Evolutionary conservation across 2,797 vertebrate genomes (phyloP), one percentile per base, ranked within the genome.

Genomic region (Sebastes iracundus): DNA sequence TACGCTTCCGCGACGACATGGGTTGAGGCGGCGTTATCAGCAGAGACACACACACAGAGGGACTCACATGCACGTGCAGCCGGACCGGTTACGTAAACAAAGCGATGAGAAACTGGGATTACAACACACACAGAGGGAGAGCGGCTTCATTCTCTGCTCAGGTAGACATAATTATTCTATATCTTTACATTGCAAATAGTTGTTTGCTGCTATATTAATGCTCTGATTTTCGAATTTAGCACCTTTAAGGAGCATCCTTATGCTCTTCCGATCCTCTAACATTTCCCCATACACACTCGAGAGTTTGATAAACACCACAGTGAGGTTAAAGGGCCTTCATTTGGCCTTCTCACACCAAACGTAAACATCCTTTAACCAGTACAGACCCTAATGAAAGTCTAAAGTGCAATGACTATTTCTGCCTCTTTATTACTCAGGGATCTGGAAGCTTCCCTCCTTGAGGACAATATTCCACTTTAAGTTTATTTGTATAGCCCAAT

Each of bases 401-500:
- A 63, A 46, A 82, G 13, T 66, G 63, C 68, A 81, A 55, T 81
- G 10, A 56, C 18, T 38, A 70, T 73, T 70, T 75, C 32, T 56
- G 28, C 56, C 8, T 38, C n/a, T 38, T 62, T 33, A 81, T 63
- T 74, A 27, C 20, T 65, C 10, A 22, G 62, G 16, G 20, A 81
- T 32, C 42, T 49, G 42, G 49, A 52, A 20, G 42, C 33, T 8
- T 64, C 61, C 4, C 18, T 67, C 5, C 59, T 42, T 23, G 18
- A 69, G 66, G 61, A 78, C 16, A 52, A 72, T 86, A 78, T 87
- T 67, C 70, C 69, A 52, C 61, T 79, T 80, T 18, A 33, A 23
- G 76, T 87, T 88, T 90, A 74, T 91, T 92, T 92, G 71, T 70
- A 12, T 65, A 68, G n/a, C 38, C 13, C 46, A 18, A 4, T 60